Evolutionary conservation across 2,797 vertebrate genomes (phyloP), one percentile per base, ranked within the genome.

Genomic region (Pseudopleuronectes americanus): DNA sequence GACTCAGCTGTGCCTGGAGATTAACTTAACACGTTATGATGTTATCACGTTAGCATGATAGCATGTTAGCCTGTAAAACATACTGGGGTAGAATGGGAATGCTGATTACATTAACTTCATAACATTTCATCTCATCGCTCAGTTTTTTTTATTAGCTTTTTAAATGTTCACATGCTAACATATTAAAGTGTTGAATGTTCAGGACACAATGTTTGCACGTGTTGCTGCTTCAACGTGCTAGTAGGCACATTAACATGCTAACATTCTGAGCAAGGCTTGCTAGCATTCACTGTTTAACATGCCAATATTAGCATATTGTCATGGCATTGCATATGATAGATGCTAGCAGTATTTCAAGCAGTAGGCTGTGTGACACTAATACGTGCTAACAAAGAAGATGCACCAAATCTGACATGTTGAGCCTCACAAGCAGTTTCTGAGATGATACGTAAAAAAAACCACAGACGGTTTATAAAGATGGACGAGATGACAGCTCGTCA

Each of bases 1-100:
- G 16, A 66, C 31, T 74, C 49, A 64, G 13, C 13, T 57, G 31
- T n/a, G n/a, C 28, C 3, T 60, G 17, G 17, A 59, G 24, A 55
- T 33, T 63, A 55, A 22, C 10, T 21, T 2, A 38, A 38, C 36
- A 10, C 10, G 41, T 17, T 16, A 17, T 17, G 5, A 43, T 43
- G 41, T 1, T 16, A 41, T 16, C 13, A 16, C 28, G 38, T 41
- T 43, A 43, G 47, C 9, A 2, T 36, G 54, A 47, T 41, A 41
- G 38, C 1, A 65, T 19, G 26, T 36, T 49, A 14, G 0, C 3
- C 10, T 41, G 38, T 41, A 14, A 16, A 41, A 41, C 38, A 41
- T 41, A 53, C 56, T 31, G 4, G 21, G 13, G 4, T 47, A 28
- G 31, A 33, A 33, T 9, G 31, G 31, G 41, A 43, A 43, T 13